Evolutionary conservation across 2,113 vertebrate genomes (phyloP).

Genomic region (Uropsilus gracilis): DNA sequence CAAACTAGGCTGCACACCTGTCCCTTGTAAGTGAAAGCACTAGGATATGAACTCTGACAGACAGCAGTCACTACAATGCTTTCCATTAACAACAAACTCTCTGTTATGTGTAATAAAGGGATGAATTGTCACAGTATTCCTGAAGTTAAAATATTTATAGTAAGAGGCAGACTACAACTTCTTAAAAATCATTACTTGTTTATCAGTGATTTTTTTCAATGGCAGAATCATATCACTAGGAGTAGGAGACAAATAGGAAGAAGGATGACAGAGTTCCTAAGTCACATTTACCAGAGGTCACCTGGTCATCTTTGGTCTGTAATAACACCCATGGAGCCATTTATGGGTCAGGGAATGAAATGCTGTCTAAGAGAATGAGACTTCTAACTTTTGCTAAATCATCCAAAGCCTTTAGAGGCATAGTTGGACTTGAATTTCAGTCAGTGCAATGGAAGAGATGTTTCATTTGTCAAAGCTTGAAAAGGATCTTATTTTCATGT

Average conservation of each 20-base stretch:
- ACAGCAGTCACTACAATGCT: neutral
- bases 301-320: neutral
- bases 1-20: neutral
- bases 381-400: neutral
- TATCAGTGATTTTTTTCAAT: slow-evolving; percentile 62
- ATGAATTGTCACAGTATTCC: slow-evolving; percentile 79
- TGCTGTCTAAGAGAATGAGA: neutral
- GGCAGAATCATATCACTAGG: neutral
- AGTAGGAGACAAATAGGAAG: neutral
- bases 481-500: neutral
- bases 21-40: neutral
- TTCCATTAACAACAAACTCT: slow-evolving; percentile 44
- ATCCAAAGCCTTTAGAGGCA: neutral
- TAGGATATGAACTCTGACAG: neutral
- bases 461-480: neutral
- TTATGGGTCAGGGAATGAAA: neutral
- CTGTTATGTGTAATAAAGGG: slow-evolving; percentile 83
- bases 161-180: slow-evolving; percentile 76
- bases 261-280: neutral
- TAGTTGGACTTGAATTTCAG: neutral
- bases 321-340: neutral
- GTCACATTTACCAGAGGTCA: neutral
- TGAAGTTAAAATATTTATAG: slow-evolving; percentile 79
- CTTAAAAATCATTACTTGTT: slow-evolving; percentile 78
- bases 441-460: neutral